A percentile compares a stretch with the other conserved stretches of the same genome.
These are phyloP conservation scores for Orthonychiurus folsomi DNA, from an alignment of 2,888 invertebrate species.

Conservation along the genomic window DNA sequence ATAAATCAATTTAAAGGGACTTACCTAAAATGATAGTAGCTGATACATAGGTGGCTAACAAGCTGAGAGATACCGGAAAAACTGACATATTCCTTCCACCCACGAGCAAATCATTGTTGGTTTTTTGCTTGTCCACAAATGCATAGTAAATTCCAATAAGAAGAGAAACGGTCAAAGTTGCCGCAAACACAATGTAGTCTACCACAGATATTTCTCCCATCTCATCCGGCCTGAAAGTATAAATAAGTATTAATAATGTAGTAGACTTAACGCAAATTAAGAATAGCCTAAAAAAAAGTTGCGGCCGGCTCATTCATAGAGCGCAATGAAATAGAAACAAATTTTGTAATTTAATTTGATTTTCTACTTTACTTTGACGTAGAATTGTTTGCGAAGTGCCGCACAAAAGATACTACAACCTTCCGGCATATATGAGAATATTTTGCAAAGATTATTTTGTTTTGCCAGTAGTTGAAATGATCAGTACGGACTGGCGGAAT, in stretches of 20 bases:
- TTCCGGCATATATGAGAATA: no score
- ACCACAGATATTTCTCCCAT: slow-evolving; percentile 11
- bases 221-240: no score
- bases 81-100: slow-evolving; percentile 33
- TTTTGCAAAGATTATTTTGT: no score
- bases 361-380: no score
- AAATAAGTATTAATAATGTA: neutral
- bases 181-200: slow-evolving; percentile 22
- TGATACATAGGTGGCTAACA: slow-evolving; percentile 36
- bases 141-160: slow-evolving; percentile 38
- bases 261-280: neutral
- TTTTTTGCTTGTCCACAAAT: slow-evolving; percentile 31
- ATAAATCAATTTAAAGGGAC: neutral
- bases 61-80: slow-evolving; percentile 29
- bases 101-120: slow-evolving; percentile 34
- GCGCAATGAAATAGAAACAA: no score
- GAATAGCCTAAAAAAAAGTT: no score
- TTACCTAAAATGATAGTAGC: slow-evolving; percentile 34
- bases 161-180: slow-evolving; percentile 29
- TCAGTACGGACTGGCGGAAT: no score
- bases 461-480: no score
- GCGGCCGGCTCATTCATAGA: no score
- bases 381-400: no score
- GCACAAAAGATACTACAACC: no score
- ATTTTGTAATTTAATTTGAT: no score